Conservation (phyloP, 2,113 vertebrate species). For the Hemiscyllium ocellatum region DNA sequence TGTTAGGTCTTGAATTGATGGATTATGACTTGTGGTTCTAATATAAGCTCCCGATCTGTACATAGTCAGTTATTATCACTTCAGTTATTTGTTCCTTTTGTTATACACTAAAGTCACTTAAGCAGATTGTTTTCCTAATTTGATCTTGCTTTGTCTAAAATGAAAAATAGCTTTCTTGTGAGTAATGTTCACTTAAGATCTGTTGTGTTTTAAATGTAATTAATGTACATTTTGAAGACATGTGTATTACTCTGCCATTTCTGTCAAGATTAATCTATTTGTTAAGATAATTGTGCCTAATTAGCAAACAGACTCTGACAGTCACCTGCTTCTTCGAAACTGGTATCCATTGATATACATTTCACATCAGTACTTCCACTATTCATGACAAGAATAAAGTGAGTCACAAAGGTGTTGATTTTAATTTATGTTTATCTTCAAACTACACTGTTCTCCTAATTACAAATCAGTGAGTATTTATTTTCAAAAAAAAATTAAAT, state of each 20-base stretch:
- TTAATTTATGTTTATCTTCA: background rate
- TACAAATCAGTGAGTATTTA: background rate
- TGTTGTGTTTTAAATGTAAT: background rate
- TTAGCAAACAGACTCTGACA: background rate
- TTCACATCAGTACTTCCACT: background rate
- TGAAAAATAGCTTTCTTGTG: background rate
- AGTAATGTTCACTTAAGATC: background rate
- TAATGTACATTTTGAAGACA: background rate
- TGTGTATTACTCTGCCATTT: background rate
- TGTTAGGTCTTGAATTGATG: background rate
- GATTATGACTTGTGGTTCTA: constrained; percentile 4
- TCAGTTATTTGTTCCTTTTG: background rate
- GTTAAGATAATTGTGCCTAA: background rate
- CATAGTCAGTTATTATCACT: background rate
- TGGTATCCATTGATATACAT: background rate
- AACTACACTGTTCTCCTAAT: background rate
- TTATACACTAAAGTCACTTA: background rate
- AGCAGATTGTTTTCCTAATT: background rate
- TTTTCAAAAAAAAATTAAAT: background rate
- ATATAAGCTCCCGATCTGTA: background rate
- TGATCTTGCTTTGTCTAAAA: background rate
- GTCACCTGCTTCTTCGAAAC: background rate
- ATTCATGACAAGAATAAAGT: background rate
- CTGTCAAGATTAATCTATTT: background rate
- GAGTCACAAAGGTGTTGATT: background rate